These are phyloP conservation scores for Unio delphinus DNA, from an alignment of 2,888 invertebrate genomes.

Conservation along the genomic window DNA sequence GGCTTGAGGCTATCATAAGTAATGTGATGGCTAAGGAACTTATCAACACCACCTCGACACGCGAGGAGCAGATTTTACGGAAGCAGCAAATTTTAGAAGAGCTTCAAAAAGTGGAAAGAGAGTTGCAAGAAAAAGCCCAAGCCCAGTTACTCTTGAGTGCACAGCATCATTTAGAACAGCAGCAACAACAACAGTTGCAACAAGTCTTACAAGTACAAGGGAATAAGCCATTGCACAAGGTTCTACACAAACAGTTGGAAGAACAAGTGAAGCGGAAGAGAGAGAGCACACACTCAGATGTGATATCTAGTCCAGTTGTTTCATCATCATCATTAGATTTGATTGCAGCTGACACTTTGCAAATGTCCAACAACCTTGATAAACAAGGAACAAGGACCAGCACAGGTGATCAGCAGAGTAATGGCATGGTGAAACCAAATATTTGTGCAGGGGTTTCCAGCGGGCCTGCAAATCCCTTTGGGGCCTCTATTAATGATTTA, in stretches of 20 bases:
- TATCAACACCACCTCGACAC: conserved; percentile 57
- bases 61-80: conserved; percentile 79
- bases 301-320: conserved; percentile 27
- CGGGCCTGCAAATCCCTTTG: too few relatives aligned
- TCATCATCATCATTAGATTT: conserved; percentile 11
- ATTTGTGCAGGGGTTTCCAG: conserved; percentile 16
- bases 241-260: conserved; percentile 42
- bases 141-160: conserved; percentile 65
- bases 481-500: too few relatives aligned
- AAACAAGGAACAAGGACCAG: conserved; percentile 33
- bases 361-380: conserved; percentile 42
- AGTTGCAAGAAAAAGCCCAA: conserved; percentile 77
- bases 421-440: conserved; percentile 26
- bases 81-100: conserved; percentile 81
- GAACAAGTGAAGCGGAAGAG: conserved; percentile 38
- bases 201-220: conserved; percentile 35
- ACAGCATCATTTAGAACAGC: conserved; percentile 61
- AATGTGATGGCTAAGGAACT: conserved; percentile 71
- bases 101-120: conserved; percentile 80
- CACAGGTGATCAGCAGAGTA: conserved; percentile 9
- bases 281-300: conserved; percentile 9
- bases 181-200: conserved; percentile 49
- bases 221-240: conserved; percentile 30
- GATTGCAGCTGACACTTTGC: neutral
- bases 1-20: conserved; percentile 70